Base-by-base conservation (phyloP, 2,888 invertebrate genomes). In the Torymus texanus region DNA sequence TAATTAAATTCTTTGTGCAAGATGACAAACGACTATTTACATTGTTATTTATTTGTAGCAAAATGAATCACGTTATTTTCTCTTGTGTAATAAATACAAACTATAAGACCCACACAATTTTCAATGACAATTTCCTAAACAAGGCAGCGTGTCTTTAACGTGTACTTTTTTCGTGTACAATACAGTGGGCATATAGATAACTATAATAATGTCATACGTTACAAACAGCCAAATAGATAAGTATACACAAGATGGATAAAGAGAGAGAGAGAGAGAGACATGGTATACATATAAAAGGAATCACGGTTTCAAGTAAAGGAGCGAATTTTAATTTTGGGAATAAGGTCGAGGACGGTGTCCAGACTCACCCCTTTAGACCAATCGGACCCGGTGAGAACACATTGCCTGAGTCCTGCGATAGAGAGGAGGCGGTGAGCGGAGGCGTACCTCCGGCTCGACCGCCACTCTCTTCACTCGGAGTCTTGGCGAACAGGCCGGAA, bases 401-500 rank as follows among this genome's bases (percentile, higher is more conserved):
- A 86, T 86, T 88, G 88, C 88, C 82, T 88, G 84, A 84, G 88
- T 90, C 89, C 88, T 89, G 89, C 85, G 88, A 88, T 86, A 88
- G 87, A 85, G 89, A 90, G 90, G 88, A 90, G 90, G 87, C 91
- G 92, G 92, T 92, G 92, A 93, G 92, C 90, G 94, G 92, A 92
- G 95, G 93, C 85, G 92, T 92, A 85, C 92, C 92, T 85, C 92
- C 92, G 73, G 91, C 90, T 84, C 92, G 91, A 86, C 92, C 91
- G 90, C 95, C 95, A 91, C 94, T 94, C 92, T 96, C 96, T 92
- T 97, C 97, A 91, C 96, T 96, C 90, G 96, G 96, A 88, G 96
- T 97, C 93, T 96, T 96, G 93, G 95, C 96, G 93, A 97, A 97
- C 91, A 97, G 93, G 91, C 97, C 97, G 89, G 97, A 96, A 91